Conservation (phyloP, 2,797 vertebrate species). For the Falco biarmicus region DNA sequence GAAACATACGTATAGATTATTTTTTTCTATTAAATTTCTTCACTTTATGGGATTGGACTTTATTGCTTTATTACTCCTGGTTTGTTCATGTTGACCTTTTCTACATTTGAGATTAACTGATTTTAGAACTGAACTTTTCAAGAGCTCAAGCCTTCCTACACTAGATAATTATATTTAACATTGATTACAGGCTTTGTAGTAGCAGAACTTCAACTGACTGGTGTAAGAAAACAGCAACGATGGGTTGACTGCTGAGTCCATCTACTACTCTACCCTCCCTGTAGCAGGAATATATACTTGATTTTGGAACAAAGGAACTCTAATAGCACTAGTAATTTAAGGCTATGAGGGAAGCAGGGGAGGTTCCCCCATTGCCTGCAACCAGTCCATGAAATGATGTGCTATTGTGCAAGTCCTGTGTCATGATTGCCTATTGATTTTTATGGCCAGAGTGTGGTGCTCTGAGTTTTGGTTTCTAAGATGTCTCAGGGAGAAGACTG, state of each 20-base stretch:
- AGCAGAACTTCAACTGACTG: not conserved
- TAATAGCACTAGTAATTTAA: not conserved
- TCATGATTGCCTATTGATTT: not conserved
- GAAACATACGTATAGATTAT: not conserved
- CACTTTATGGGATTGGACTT: not conserved
- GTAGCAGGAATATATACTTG: not conserved
- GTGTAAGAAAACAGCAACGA: not conserved
- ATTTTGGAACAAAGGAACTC: not conserved
- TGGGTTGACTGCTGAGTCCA: not conserved
- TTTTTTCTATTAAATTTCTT: not conserved
- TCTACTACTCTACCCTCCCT: not conserved
- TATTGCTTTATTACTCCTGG: not conserved
- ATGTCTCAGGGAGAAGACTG: not conserved
- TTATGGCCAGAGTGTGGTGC: not conserved
- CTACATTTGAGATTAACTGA: not conserved
- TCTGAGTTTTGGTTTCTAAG: not conserved
- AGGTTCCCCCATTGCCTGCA: not conserved
- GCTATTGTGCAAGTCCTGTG: not conserved
- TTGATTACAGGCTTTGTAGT: not conserved
- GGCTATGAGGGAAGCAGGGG: not conserved
- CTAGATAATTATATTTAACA: not conserved
- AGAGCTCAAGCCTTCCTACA: not conserved
- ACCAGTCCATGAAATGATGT: not conserved
- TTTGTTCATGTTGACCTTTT: not conserved
- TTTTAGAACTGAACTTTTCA: not conserved